Percentiles rank a stretch among this genome's conserved stretches.
phyloP scores from a whole-genome alignment of 2,113 vertebrate genomes.

The Tympanuchus pallidicinctus region DNA sequence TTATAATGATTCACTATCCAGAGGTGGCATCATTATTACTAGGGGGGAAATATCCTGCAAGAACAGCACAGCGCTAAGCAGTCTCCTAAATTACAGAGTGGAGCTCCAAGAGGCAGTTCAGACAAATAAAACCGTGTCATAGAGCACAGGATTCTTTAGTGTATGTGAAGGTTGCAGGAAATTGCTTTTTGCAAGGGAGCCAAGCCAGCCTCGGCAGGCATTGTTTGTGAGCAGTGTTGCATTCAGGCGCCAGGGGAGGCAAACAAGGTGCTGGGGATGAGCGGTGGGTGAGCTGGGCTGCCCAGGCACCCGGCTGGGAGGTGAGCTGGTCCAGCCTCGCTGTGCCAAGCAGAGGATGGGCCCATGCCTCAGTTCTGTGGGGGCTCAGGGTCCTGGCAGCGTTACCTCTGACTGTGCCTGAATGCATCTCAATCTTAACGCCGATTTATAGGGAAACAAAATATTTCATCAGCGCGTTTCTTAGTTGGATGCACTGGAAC shows the following conservation, averaged over 20 bases:
- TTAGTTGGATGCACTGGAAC: neutral
- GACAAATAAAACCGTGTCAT: conserved; percentile 6
- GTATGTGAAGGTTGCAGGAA: conserved; percentile 28
- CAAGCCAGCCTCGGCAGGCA: neutral
- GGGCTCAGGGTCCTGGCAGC: neutral
- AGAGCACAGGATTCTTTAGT: neutral
- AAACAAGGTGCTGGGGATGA: neutral
- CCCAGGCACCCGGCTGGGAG: neutral
- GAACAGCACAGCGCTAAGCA: conserved; percentile 12
- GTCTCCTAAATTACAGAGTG: conserved; percentile 57
- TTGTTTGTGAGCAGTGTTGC: conserved; percentile 15
- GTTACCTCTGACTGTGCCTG: neutral
- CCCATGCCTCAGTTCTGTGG: rapidly evolving
- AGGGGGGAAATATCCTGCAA: conserved; percentile 1
- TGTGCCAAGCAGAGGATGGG: neutral
- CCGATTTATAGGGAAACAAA: neutral
- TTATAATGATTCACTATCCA: conserved; percentile 34
- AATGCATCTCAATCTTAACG: rapidly evolving
- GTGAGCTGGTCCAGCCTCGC: neutral
- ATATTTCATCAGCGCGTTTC: rapidly evolving
- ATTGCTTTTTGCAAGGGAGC: conserved; percentile 39
- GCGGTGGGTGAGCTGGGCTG: neutral
- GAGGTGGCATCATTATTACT: conserved; percentile 34
- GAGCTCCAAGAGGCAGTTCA: conserved; percentile 51
- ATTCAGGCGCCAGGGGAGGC: conserved; percentile 7